phyloP scores from a whole-genome alignment of 2,888 invertebrate species.

The Schrankia costaestrigalis region DNA sequence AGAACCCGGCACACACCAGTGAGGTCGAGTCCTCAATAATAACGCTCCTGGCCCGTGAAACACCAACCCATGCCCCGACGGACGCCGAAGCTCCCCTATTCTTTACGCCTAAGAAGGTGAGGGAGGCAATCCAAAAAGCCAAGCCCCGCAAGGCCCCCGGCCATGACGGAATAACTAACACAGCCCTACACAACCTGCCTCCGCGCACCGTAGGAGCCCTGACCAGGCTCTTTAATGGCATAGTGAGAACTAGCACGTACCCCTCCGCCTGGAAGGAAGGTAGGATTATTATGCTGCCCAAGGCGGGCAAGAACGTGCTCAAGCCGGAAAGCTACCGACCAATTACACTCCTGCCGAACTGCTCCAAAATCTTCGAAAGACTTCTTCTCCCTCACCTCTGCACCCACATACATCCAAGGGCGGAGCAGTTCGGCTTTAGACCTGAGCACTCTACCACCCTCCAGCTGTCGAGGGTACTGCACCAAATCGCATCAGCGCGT shows the following conservation, averaged over 20 bases:
- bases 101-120: not conserved
- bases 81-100: not conserved
- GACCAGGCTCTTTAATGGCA: not conserved
- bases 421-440: conserved; percentile 5
- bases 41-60: not conserved
- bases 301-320: conserved; percentile 18
- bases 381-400: conserved; percentile 10
- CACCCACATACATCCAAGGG: conserved; percentile 3
- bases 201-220: not conserved
- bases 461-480: conserved; percentile 2
- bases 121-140: not conserved
- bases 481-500: conserved; percentile 2
- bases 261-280: conserved; percentile 8
- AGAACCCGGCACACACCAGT: not conserved
- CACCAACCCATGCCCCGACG: no score
- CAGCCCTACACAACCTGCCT: not conserved
- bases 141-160: not conserved
- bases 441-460: conserved; percentile 3
- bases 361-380: conserved; percentile 24
- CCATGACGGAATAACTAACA: not conserved
- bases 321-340: conserved; percentile 25
- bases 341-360: conserved; percentile 6
- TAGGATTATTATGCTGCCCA: conserved; percentile 20
- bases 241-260: conserved; percentile 1
- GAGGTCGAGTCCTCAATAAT: not conserved